Conservation (phyloP, 2,888 invertebrate species). For the Hypolimnas misippus region DNA sequence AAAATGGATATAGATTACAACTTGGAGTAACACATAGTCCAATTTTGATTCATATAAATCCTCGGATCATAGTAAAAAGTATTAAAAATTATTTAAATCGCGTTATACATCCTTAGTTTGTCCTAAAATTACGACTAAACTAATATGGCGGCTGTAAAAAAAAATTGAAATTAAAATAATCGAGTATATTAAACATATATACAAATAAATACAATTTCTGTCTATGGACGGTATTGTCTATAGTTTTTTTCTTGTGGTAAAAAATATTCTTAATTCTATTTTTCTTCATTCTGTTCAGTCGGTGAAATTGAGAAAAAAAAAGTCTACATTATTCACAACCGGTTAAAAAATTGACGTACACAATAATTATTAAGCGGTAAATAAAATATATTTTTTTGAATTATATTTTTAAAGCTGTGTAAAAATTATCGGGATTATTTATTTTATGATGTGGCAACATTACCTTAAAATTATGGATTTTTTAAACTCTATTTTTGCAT, state of each 20-base stretch:
- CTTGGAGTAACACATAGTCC: no score
- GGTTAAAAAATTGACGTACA: slow-evolving; percentile 59
- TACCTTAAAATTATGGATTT: background rate
- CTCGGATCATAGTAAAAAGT: no score
- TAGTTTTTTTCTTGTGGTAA: slow-evolving; percentile 62
- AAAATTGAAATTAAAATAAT: slow-evolving; percentile 57
- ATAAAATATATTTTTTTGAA: slow-evolving; percentile 13
- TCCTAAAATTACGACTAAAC: slow-evolving; percentile 50
- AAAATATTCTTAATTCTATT: slow-evolving; percentile 71
- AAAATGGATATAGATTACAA: no score
- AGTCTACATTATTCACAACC: slow-evolving; percentile 62
- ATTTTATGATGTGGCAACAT: slow-evolving; percentile 40
- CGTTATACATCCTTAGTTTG: slow-evolving; percentile 38
- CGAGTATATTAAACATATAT: slow-evolving; percentile 60
- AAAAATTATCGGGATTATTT: slow-evolving; percentile 15
- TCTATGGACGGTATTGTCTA: slow-evolving; percentile 79
- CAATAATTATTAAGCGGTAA: slow-evolving; percentile 37
- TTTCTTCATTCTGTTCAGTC: slow-evolving; percentile 64
- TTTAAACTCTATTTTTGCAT: no score
- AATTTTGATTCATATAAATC: no score
- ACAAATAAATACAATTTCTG: slow-evolving; percentile 77
- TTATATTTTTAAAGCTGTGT: slow-evolving; percentile 32
- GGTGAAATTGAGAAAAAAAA: slow-evolving; percentile 46
- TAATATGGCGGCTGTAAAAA: slow-evolving; percentile 75
- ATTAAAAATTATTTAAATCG: slow-evolving; percentile 1